A percentile compares a stretch with the other conserved stretches of the same genome.
Evolutionary conservation across 2,888 invertebrate genomes (phyloP).

Genomic region (Zootermopsis nevadensis): DNA sequence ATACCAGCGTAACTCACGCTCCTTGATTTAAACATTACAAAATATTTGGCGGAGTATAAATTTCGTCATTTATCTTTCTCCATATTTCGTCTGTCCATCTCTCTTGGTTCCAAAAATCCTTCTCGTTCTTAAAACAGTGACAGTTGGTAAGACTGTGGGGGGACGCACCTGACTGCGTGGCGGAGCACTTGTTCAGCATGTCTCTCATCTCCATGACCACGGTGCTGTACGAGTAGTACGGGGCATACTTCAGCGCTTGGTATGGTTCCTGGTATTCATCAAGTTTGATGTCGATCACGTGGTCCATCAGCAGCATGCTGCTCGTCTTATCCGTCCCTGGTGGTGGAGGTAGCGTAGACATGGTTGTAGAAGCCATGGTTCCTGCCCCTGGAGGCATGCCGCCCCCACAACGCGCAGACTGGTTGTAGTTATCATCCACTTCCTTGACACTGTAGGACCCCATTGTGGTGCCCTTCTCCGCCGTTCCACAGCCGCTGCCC

Average conservation of each 20-base stretch:
- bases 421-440: slow-evolving; percentile 64
- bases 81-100: no score
- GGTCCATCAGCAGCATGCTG: slow-evolving; percentile 66
- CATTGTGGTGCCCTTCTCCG: slow-evolving; percentile 63
- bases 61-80: no score
- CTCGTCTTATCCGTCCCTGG: slow-evolving; percentile 62
- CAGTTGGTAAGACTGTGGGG: no score
- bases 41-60: no score
- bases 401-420: slow-evolving; percentile 63
- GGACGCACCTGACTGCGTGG: slow-evolving; percentile 55
- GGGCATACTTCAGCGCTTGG: slow-evolving; percentile 79
- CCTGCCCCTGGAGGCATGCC: slow-evolving; percentile 63
- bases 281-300: slow-evolving; percentile 68
- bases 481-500: slow-evolving; percentile 65
- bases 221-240: slow-evolving; percentile 81
- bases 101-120: no score
- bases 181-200: slow-evolving; percentile 62
- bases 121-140: no score
- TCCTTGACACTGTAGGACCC: slow-evolving; percentile 69
- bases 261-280: slow-evolving; percentile 85
- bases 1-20: no score
- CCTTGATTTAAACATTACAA: no score
- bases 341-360: slow-evolving; percentile 63
- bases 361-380: slow-evolving; percentile 63
- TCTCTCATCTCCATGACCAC: slow-evolving; percentile 82